Evolutionary conservation across 1,140 invertebrate genomes (phyloP).

Genomic region (Lepidurus couesii): DNA sequence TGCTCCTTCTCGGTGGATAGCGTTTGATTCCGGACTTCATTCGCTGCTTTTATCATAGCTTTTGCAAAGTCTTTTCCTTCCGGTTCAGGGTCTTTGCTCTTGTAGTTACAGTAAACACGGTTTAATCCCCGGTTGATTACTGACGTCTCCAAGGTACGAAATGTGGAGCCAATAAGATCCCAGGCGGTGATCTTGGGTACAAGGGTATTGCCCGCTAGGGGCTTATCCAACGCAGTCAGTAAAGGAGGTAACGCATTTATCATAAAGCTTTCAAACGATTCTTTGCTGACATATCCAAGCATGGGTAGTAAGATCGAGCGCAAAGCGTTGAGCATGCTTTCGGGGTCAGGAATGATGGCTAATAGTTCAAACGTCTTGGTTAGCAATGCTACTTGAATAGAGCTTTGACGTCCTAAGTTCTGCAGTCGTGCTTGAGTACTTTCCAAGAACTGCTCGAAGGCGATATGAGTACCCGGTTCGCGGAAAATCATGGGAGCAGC

Average conservation of each 20-base stretch:
- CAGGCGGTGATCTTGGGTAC: not conserved
- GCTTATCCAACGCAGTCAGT: not conserved
- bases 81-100: not conserved
- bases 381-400: slow-evolving; percentile 3
- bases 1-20: not conserved
- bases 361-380: not conserved
- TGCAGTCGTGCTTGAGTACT: not conserved
- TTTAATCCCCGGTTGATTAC: slow-evolving; percentile 1
- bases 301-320: not conserved
- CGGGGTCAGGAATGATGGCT: not conserved
- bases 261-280: slow-evolving; percentile 9
- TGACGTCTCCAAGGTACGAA: not conserved
- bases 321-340: not conserved
- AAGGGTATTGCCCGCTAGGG: not conserved
- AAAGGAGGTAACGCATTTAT: not conserved
- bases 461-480: not conserved
- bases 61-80: slow-evolving; percentile 24
- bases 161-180: not conserved
- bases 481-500: not conserved
- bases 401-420: not conserved
- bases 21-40: slow-evolving; percentile 3
- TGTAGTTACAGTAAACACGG: not conserved
- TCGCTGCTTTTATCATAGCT: slow-evolving; percentile 16
- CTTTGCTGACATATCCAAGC: not conserved
- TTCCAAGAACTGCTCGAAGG: not conserved